These are phyloP conservation scores for Thripadectes ignobilis DNA, from an alignment of 2,797 vertebrate species.

Conservation along the genomic window DNA sequence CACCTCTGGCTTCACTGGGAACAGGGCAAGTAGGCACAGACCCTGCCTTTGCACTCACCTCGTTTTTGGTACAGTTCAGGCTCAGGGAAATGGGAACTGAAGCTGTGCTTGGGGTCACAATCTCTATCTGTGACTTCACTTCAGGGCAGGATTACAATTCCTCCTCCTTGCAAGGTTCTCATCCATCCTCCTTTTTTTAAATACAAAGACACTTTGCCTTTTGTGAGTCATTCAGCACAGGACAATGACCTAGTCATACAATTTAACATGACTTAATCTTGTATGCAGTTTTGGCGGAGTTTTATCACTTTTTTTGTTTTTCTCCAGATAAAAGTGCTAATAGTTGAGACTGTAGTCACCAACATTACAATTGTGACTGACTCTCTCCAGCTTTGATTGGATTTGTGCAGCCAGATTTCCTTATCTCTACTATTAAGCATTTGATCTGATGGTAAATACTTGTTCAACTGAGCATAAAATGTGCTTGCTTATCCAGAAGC, in stretches of 20 bases:
- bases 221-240: neutral
- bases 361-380: neutral
- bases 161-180: neutral
- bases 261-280: neutral
- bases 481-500: constrained; percentile 50
- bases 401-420: constrained; percentile 16
- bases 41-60: neutral
- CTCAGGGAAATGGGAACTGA: neutral
- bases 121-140: neutral
- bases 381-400: constrained; percentile 25
- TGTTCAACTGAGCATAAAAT: constrained; percentile 42
- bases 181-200: neutral
- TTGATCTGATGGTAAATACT: constrained; percentile 54
- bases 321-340: neutral
- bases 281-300: neutral
- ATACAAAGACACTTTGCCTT: neutral
- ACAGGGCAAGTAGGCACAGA: neutral
- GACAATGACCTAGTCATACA: neutral
- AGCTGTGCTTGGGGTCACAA: neutral
- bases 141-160: neutral
- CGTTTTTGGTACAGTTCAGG: neutral
- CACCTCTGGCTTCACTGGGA: neutral
- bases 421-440: constrained; percentile 2
- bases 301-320: neutral
- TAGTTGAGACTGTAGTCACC: neutral